Percentiles rank a stretch among this genome's conserved stretches.
Conservation (phyloP, 2,113 vertebrate genomes). For the Pelusios castaneus region DNA sequence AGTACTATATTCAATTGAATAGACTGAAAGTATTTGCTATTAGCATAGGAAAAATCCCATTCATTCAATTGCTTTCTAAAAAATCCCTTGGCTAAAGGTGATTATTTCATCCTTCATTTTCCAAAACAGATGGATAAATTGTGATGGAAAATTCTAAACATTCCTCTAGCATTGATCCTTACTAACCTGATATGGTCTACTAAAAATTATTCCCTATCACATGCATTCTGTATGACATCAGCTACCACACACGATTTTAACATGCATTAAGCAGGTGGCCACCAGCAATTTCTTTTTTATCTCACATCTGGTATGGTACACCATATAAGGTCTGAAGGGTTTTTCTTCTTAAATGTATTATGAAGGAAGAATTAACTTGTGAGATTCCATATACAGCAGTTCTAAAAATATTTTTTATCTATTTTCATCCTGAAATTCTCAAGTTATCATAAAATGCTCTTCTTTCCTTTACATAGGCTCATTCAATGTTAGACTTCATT, state of each 20-base stretch:
- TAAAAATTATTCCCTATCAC: constrained; percentile 47
- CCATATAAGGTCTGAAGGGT: constrained; percentile 24
- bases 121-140: constrained; percentile 11
- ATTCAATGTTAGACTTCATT: constrained; percentile 42
- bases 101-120: neutral
- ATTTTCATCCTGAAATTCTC: constrained; percentile 66
- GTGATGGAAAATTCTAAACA: constrained; percentile 35
- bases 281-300: constrained; percentile 12
- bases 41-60: neutral
- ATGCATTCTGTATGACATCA: constrained; percentile 59
- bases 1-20: neutral
- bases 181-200: constrained; percentile 58
- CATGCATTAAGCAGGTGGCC: constrained; percentile 69
- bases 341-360: constrained; percentile 54
- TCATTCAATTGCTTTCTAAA: neutral
- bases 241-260: constrained; percentile 57
- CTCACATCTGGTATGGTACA: constrained; percentile 69
- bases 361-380: constrained; percentile 68
- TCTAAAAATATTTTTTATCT: constrained; percentile 66
- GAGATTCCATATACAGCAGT: constrained; percentile 71
- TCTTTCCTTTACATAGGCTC: constrained; percentile 40
- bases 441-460: constrained; percentile 67
- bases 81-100: neutral
- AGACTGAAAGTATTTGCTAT: neutral
- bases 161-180: constrained; percentile 52